Percentiles rank a stretch among this genome's conserved stretches.
These are phyloP conservation scores for Procambarus clarkii DNA, from an alignment of 1,140 invertebrate genomes.

Conservation along the genomic window DNA sequence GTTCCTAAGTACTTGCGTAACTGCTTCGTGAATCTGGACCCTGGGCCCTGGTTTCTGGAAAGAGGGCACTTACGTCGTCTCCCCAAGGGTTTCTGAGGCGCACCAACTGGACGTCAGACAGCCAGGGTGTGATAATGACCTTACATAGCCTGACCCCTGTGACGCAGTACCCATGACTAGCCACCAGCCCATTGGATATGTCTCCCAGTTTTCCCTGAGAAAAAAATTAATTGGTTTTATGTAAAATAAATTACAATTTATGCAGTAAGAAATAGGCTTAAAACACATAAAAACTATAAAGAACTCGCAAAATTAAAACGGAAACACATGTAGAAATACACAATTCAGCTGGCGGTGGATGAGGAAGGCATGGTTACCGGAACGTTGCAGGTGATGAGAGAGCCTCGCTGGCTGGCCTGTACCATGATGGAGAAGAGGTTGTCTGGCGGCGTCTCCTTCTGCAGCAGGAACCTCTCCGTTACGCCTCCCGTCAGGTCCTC, in stretches of 20 bases:
- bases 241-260: too few relatives aligned
- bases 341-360: too few relatives aligned
- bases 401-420: constrained; percentile 77
- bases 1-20: too few relatives aligned
- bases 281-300: too few relatives aligned
- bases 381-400: constrained; percentile 80
- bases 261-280: too few relatives aligned
- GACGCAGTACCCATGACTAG: neutral
- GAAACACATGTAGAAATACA: too few relatives aligned
- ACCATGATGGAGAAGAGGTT: constrained; percentile 78
- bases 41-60: too few relatives aligned
- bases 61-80: neutral
- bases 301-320: too few relatives aligned
- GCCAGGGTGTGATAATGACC: neutral
- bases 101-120: constrained; percentile 81
- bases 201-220: neutral
- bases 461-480: constrained; percentile 73
- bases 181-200: neutral
- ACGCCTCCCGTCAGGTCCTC: constrained; percentile 75
- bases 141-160: neutral
- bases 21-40: too few relatives aligned
- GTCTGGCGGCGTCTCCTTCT: constrained; percentile 73
- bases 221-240: too few relatives aligned
- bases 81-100: constrained; percentile 92
- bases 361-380: constrained; percentile 70